Base-by-base conservation (phyloP, 2,888 invertebrate species). In the Heliconius ismenius region DNA sequence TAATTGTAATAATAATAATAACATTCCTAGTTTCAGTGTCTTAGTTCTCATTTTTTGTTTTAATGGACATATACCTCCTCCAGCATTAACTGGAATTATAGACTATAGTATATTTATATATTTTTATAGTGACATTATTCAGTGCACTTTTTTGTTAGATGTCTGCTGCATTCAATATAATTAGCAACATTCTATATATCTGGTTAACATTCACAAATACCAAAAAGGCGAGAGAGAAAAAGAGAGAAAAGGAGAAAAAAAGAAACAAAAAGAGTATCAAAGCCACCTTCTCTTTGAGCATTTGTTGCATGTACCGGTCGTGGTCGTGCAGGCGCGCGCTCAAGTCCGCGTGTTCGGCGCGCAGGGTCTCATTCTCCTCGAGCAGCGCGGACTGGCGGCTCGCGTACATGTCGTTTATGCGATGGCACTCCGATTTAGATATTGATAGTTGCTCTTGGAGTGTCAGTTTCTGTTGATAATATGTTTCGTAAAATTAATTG, bases 331-430 rank as follows among this genome's bases (percentile, higher is more conserved):
- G 80, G 4, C 89, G 77, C 0, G 88, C 81, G 32, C 86, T 73
- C 4, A 92, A 83, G 63, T 91, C 91, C 0, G 91, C 92, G 73
- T 85, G 88, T 21, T 89, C 88, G 0, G 88, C 82, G 73, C 86
- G 84, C 64, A 92, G 82, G 0, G 86, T 83, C 80, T 93, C 94
- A 79, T 90, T 91, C 82, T 91, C 86, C 73, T 90, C 91, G 1
- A 91, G 83, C 18, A 94, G 81, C 0, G 88, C 86, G 0, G 89
- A 84, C 83, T 94, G 93, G 0, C 93, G 85, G 36, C 86, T 80
- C 15, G 92, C 91, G 82, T 93, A 94, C 91, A 92, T 92, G 81
- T 93, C 93, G 84, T 94, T 93, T 81, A 93, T 93, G 73, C 91
- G 90, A 81, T 93, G 93, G 78, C 93, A 93, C 70, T 94, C 93